Evolutionary conservation across 1,140 invertebrate genomes (phyloP), one percentile per base, ranked within the genome.

Genomic region (Frieseomelitta varia): DNA sequence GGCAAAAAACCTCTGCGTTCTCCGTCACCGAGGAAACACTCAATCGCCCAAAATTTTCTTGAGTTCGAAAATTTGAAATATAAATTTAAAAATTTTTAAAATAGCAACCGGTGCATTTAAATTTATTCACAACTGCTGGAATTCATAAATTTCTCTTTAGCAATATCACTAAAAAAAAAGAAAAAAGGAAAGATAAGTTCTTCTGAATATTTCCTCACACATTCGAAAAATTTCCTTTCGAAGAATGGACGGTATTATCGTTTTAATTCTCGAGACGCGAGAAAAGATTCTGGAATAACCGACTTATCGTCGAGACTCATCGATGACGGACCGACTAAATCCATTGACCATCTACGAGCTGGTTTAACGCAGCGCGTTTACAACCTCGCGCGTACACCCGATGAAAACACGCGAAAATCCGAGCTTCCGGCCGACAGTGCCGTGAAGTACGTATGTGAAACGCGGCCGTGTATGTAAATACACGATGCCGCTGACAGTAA

Each of bases 351-450:
- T 61, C 39, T 79, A 30, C 24, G 51, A 61, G 30, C 39, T 39
- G 58, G 77, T 84, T 79, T 79, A 79, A n/a, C 77, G 58, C 19
- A 56, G 24, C 17, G 24, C 24, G 68, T 79, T 79, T 53, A 71
- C 68, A 79, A 6, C 30, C 47, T 53, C 24, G 24, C 10, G 47
- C 55, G 19, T 63, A 47, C 53, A 30, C 68, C 19, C 68, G 68
- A 47, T 73, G 82, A 79, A 73, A 84, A 84, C 77, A 73, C 30
- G 56, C 24, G 77, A 84, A 84, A 84, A 84, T 73, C 82, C 39
- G 39, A 27, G 39, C 34, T 71, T 67, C 34, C 67, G 67, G 55
- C 58, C 17, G 56, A 63, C 47, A 30, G 14, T 19, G n/a, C 30
- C 82, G 68, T 56, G 55, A 84, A 79, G 68, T 79, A 51, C 58